Base-by-base conservation (phyloP, 2,113 vertebrate genomes). In the Mesembrinibis cayennensis region DNA sequence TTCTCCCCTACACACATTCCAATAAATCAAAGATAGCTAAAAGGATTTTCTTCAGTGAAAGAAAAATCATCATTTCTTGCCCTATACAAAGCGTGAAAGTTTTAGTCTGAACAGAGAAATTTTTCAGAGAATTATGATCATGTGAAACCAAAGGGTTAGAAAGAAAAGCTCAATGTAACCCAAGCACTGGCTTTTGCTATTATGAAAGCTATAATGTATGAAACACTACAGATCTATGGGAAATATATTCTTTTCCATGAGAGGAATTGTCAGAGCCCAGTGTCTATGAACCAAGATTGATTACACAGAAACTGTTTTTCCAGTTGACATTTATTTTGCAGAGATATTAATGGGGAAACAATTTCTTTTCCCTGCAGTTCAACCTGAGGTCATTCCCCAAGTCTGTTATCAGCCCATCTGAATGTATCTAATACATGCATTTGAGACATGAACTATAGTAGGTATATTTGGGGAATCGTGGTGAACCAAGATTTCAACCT, bases 11-110 rank as follows among this genome's bases (percentile, higher is more conserved):
- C 93, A 93, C 88, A 92, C 82, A 94, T 93, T 89, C 95, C 63
- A 95, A 96, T 97, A 97, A 96, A 96, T 97, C 97, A 96, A 94
- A 95, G 95, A 96, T 94, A 96, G 95, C 97, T 97, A 94, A 97
- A 97, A 97, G 95, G 96, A 97, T 95, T 97, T 97, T 97, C 93
- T 95, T 83, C 96, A 92, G 93, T 92, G 90, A 93, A 97, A 96
- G 92, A 96, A 97, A 96, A 97, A 97, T 90, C 95, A 94, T 94
- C 93, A 88, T 96, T 96, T 90, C 79, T 96, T 97, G 90, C 93
- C 82, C 94, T 93, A 72, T 88, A 95, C 62, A 79, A 96, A 95
- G 87, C 86, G 89, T 89, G 91, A 89, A 96, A 89, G 81, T 90
- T 96, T 91, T 91, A 92, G 85, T 73, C 85, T 62, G 76, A 96